Percentiles rank a stretch among this genome's conserved stretches.
These are phyloP conservation scores for Tetrax tetrax DNA, from an alignment of 2,113 vertebrate species.

Conservation along the genomic window DNA sequence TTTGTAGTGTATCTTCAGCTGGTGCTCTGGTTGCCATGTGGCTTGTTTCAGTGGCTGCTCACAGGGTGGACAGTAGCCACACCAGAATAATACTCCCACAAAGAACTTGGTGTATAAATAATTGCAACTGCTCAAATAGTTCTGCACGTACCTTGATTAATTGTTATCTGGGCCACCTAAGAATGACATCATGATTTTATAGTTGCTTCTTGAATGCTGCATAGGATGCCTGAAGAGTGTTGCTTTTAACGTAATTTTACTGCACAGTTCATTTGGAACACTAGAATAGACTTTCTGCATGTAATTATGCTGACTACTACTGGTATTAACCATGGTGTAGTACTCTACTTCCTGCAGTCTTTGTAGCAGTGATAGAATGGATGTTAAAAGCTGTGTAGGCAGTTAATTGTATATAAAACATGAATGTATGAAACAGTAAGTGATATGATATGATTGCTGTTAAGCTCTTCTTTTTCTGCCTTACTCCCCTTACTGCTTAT, in stretches of 20 bases:
- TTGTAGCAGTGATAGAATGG: background rate
- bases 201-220: background rate
- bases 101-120: background rate
- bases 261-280: background rate
- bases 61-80: background rate
- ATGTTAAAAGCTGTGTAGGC: background rate
- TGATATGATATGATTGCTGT: background rate
- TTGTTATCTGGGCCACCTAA: background rate
- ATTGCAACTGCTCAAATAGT: background rate
- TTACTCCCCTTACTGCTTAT: background rate
- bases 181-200: background rate
- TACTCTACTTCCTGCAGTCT: background rate
- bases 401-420: background rate
- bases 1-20: background rate
- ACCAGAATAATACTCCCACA: background rate
- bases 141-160: background rate
- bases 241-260: background rate
- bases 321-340: background rate
- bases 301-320: background rate
- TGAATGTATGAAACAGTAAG: background rate
- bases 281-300: background rate
- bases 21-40: background rate
- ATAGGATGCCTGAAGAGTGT: background rate
- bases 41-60: background rate
- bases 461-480: background rate